Conservation (phyloP, 2,888 invertebrate species). For the Agriopis leucophaearia region DNA sequence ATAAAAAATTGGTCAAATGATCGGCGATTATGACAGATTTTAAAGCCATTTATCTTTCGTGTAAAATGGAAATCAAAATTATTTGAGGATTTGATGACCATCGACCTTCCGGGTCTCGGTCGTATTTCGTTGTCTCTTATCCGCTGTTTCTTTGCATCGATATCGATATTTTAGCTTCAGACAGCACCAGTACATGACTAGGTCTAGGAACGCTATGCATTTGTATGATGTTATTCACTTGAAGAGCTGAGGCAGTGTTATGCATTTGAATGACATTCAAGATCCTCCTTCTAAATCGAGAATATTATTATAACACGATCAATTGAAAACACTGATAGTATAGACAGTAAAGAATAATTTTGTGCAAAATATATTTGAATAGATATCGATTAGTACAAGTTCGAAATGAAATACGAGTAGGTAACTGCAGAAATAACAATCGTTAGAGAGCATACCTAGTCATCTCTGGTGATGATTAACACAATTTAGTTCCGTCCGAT, state of each 20-base stretch:
- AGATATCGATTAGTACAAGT: not conserved
- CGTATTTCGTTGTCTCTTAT: not conserved
- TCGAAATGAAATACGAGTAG: not conserved
- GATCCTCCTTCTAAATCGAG: conserved; percentile 9
- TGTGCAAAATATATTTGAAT: not conserved
- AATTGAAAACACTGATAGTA: not conserved
- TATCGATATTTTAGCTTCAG: not conserved
- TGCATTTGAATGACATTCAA: conserved; percentile 20
- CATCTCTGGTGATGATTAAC: not conserved
- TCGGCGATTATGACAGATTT: too few relatives aligned
- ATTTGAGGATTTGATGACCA: too few relatives aligned
- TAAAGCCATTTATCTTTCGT: too few relatives aligned
- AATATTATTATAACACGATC: conserved; percentile 5
- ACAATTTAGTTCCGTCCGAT: not conserved
- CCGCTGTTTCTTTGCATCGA: not conserved
- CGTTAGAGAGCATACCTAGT: not conserved
- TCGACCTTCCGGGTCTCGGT: too few relatives aligned
- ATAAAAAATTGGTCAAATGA: too few relatives aligned
- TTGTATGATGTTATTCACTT: conserved; percentile 17
- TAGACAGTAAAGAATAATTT: not conserved
- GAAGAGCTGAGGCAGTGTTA: conserved; percentile 8
- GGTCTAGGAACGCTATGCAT: conserved; percentile 19
- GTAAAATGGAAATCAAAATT: too few relatives aligned
- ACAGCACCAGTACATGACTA: not conserved
- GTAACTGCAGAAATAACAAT: not conserved